phyloP scores from a whole-genome alignment of 2,113 vertebrate species.

The Ancistrus triradiatus region DNA sequence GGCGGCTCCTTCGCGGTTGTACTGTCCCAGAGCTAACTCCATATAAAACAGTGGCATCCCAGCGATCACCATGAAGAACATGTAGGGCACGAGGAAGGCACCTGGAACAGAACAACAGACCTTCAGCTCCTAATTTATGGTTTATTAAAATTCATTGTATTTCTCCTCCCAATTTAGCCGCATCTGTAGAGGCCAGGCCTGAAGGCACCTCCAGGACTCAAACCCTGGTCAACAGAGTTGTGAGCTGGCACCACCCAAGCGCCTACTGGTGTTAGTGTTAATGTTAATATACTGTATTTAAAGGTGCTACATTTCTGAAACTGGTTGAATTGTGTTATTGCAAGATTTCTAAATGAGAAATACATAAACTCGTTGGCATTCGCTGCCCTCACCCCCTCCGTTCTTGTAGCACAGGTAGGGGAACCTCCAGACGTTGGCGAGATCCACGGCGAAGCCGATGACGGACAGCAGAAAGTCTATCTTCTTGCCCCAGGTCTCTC shows the following conservation, averaged over 20 bases:
- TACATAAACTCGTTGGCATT: too few species aligned
- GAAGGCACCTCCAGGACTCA: too few species aligned
- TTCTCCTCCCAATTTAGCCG: too few species aligned
- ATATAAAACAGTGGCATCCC: conserved; percentile 92
- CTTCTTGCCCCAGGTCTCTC: conserved; percentile 88
- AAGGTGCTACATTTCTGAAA: too few species aligned
- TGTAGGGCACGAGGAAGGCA: conserved; percentile 84
- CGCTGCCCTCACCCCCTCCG: conserved; percentile 74
- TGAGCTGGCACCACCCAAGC: too few species aligned
- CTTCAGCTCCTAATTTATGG: neutral
- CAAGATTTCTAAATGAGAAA: too few species aligned
- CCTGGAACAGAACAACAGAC: conserved; percentile 55
- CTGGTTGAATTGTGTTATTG: too few species aligned
- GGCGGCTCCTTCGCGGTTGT: conserved; percentile 82
- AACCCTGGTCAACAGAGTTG: too few species aligned
- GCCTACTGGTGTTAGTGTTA: too few species aligned
- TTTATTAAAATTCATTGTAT: neutral
- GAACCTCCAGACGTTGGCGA: conserved; percentile 87
- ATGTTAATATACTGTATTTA: too few species aligned
- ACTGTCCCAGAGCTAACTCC: conserved; percentile 86
- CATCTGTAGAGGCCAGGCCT: too few species aligned
- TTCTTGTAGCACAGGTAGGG: conserved; percentile 90
- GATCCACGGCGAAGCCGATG: conserved; percentile 83
- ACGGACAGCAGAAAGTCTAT: conserved; percentile 86
- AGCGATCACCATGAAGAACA: conserved; percentile 87